Evolutionary conservation across 2,113 vertebrate genomes (phyloP).

Genomic region (Nasalis larvatus): DNA sequence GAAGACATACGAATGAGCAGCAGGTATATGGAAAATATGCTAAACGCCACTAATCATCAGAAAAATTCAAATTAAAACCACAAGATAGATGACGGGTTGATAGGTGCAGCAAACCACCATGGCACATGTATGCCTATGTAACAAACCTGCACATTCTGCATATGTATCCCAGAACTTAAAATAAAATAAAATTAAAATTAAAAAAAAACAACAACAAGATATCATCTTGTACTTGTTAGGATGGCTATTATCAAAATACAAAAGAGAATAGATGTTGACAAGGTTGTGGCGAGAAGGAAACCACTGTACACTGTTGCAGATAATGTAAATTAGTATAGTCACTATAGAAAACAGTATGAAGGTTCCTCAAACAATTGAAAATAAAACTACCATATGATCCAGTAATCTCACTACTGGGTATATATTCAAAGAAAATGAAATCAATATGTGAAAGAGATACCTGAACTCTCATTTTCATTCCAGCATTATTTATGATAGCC

Average conservation of each 20-base stretch:
- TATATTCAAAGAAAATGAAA: background rate
- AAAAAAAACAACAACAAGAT: background rate
- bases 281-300: background rate
- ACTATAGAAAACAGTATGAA: background rate
- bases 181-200: background rate
- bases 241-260: background rate
- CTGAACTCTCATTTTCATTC: background rate
- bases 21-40: background rate
- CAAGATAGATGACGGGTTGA: background rate
- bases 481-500: background rate
- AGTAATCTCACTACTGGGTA: background rate
- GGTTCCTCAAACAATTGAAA: background rate
- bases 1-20: background rate
- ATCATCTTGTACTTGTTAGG: background rate
- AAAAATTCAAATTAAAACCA: background rate
- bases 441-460: background rate
- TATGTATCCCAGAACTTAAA: no score
- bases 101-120: no score
- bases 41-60: background rate
- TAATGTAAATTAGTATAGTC: background rate
- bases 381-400: background rate
- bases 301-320: background rate
- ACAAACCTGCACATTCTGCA: no score
- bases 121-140: no score
- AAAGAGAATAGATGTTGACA: background rate